A percentile compares a stretch with the other conserved stretches of the same genome.
These are phyloP conservation scores for Thomomys bottae DNA, from an alignment of 2,113 vertebrate species.

Conservation along the genomic window DNA sequence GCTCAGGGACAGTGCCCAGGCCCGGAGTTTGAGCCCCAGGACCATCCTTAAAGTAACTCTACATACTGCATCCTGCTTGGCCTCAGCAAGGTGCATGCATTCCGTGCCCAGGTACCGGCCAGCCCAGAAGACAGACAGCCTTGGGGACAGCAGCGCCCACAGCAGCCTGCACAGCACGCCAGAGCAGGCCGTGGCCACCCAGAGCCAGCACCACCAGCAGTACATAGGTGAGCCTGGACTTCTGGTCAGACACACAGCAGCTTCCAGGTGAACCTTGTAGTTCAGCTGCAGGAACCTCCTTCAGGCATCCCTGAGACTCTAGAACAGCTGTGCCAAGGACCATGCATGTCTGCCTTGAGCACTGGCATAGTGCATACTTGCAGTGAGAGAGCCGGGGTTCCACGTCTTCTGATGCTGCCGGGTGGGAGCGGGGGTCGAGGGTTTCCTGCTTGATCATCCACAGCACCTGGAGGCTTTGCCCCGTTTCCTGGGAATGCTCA, in stretches of 20 bases:
- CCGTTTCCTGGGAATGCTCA: not conserved
- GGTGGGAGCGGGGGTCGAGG: not conserved
- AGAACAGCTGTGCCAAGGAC: not conserved
- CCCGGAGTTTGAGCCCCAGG: no score
- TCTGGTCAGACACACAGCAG: fast-evolving
- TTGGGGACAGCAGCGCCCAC: slow-evolving; percentile 89
- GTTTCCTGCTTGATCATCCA: no score
- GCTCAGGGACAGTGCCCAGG: no score
- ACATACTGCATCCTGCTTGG: slow-evolving; percentile 83
- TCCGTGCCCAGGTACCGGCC: slow-evolving; percentile 89
- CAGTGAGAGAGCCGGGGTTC: no score
- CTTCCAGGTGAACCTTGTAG: no score
- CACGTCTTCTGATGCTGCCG: no score
- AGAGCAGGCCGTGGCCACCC: slow-evolving; percentile 93
- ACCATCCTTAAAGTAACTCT: no score
- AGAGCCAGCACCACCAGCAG: slow-evolving; percentile 98
- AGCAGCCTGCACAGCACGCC: slow-evolving; percentile 89
- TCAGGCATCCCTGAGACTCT: not conserved
- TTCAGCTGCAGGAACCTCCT: no score
- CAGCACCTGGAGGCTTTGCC: not conserved
- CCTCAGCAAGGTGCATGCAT: not conserved
- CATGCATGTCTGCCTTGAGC: not conserved
- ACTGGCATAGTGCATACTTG: not conserved
- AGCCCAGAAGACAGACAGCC: slow-evolving; percentile 93
- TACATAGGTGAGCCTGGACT: slow-evolving; percentile 91